Base-by-base conservation (phyloP, 2,113 vertebrate species). In the Pandion haliaetus region DNA sequence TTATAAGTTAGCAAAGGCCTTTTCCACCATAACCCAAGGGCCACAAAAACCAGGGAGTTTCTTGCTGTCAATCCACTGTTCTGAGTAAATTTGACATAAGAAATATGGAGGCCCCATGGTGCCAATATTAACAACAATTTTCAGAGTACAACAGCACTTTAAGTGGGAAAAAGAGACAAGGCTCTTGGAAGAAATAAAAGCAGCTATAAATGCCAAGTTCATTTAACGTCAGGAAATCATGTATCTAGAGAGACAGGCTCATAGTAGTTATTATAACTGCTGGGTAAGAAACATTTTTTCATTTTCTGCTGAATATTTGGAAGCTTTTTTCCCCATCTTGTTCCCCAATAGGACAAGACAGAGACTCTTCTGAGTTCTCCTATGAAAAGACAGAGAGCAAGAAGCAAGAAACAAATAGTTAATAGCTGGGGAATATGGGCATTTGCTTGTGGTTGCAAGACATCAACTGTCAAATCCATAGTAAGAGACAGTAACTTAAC, bases 191-290 rank as follows among this genome's bases (percentile, higher is more conserved):
- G 72, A 93, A 89, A 88, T 88, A 86, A 93, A 95, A 92, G 91
- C 84, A 96, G 62, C 66, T 83, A 42, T 77, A 93, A 95, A 82
- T 77, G 74, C 70, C 78, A 91, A 77, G 86, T 90, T 90, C n/a
- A 77, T 93, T 91, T 88, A 69, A 85, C 71, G 38, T 80, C 74
- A 87, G 82, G 38, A 92, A 95, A 91, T 72, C 6, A 14, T 23
- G 1, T 66, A 70, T 69, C 3, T 6, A 66, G 73, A 91, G 26
- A 94, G 82, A 80, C 3, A 3, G 28, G 58, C 32, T 71, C 18
- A 57, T 12, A 80, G 13, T 42, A 54, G 18, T 77, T 80, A 26
- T 24, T 67, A 32, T 32, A 91, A 79, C 21, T 73, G 38, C 66
- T 61, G 34, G 32, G 10, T 52, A 84, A 87, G 77, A 93, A 91